phyloP scores from a whole-genome alignment of 2,797 vertebrate genomes.

The Oryzias sinensis region DNA sequence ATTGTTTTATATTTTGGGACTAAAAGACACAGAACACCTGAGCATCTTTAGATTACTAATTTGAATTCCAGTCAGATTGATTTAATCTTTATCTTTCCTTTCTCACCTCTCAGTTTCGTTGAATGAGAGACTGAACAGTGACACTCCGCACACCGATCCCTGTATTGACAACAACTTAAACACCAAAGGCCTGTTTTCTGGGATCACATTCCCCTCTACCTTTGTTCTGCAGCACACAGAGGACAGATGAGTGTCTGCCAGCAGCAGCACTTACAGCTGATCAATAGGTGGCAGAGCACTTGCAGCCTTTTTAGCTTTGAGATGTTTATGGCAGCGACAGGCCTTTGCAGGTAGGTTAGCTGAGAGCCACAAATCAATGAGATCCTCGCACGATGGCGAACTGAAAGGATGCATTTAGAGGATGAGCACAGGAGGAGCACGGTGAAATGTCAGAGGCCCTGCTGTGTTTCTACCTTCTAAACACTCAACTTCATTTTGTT shows the following conservation, averaged over 20 bases:
- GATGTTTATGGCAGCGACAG: conserved; percentile 17
- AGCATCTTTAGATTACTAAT: too few species aligned
- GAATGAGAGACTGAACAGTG: neutral
- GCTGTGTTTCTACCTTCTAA: conserved; percentile 1
- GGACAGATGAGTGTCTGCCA: neutral
- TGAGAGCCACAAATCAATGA: conserved; percentile 27
- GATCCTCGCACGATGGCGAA: conserved; percentile 11
- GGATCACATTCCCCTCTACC: neutral
- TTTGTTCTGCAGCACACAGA: neutral
- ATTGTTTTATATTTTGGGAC: too few species aligned
- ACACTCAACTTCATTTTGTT: conserved; percentile 1
- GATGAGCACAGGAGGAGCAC: neutral
- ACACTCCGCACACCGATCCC: neutral
- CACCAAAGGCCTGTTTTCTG: neutral
- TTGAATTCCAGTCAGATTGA: too few species aligned
- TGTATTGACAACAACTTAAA: neutral
- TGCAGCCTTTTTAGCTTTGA: conserved; percentile 11
- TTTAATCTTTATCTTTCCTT: too few species aligned
- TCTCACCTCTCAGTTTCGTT: neutral
- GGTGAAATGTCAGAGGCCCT: conserved; percentile 5
- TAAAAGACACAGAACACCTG: too few species aligned
- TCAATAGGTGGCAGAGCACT: conserved; percentile 8
- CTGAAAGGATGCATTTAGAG: conserved; percentile 13
- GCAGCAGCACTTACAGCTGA: conserved; percentile 8
- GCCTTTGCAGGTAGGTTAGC: conserved; percentile 23